Evolutionary conservation across 2,797 vertebrate genomes (phyloP).

Genomic region (Falco cherrug): DNA sequence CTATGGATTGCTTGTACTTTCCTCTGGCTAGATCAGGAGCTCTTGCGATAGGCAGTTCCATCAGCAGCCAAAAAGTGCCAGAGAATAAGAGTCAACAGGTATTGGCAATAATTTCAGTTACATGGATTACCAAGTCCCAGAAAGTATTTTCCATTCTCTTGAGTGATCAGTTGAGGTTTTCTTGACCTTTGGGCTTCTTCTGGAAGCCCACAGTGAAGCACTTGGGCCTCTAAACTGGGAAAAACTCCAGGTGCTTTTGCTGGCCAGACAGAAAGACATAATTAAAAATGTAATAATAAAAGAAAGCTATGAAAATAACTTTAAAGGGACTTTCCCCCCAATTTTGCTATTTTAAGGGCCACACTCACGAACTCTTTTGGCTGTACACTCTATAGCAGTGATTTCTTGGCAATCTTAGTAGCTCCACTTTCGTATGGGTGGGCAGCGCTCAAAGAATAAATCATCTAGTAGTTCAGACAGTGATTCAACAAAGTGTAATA

Average conservation of each 20-base stretch:
- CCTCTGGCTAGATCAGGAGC: neutral
- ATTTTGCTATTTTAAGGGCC: neutral
- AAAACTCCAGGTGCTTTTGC: neutral
- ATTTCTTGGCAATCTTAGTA: neutral
- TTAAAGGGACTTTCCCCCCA: neutral
- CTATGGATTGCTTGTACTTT: neutral
- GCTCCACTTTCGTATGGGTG: neutral
- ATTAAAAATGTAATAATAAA: conserved; percentile 15
- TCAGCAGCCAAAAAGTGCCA: neutral
- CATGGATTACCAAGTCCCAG: neutral
- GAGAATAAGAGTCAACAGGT: neutral
- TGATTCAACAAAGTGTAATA: neutral
- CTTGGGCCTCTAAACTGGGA: neutral
- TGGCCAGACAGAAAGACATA: neutral
- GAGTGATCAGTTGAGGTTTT: neutral
- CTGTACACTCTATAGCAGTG: neutral
- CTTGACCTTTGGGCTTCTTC: neutral
- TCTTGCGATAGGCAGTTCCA: neutral
- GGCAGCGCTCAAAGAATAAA: neutral
- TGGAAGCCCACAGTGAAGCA: neutral
- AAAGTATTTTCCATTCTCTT: neutral
- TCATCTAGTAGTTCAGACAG: neutral
- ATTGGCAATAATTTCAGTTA: neutral
- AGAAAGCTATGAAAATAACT: conserved; percentile 22
- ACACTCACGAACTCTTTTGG: neutral